Conservation (phyloP, 2,888 invertebrate species). For the Xylophagus ater region DNA sequence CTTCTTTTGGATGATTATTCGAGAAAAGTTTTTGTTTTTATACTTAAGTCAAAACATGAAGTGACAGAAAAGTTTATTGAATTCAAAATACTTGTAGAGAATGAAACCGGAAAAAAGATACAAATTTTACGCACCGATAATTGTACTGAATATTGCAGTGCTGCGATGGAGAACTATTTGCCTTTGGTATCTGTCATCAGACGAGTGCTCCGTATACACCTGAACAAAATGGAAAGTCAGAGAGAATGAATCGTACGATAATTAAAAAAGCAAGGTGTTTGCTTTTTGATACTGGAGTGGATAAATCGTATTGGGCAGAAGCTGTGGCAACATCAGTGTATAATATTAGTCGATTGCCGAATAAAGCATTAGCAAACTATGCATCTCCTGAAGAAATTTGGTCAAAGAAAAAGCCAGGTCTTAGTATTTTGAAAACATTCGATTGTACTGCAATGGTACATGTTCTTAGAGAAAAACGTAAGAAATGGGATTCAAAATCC, state of each 20-base stretch:
- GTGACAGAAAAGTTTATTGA: conserved; percentile 10
- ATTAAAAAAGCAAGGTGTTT: conserved; percentile 3
- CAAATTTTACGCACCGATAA: conserved; percentile 12
- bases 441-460: no score
- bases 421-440: no score
- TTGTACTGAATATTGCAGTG: conserved; percentile 7
- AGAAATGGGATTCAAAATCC: neutral
- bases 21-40: conserved; percentile 12
- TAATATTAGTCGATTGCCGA: neutral
- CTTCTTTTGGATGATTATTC: conserved; percentile 28
- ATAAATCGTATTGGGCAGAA: neutral
- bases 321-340: neutral
- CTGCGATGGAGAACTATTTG: conserved; percentile 4
- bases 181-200: neutral
- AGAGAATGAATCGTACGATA: neutral
- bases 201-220: neutral
- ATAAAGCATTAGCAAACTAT: no score
- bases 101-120: conserved; percentile 11
- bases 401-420: no score
- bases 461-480: neutral
- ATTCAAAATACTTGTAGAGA: conserved; percentile 15
- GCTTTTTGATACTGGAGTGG: neutral
- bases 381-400: neutral
- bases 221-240: conserved; percentile 5
- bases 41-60: conserved; percentile 14